Percentiles rank a stretch among this genome's conserved stretches.
These are phyloP conservation scores for Heliconius sara DNA, from an alignment of 2,888 invertebrate species.

Conservation along the genomic window DNA sequence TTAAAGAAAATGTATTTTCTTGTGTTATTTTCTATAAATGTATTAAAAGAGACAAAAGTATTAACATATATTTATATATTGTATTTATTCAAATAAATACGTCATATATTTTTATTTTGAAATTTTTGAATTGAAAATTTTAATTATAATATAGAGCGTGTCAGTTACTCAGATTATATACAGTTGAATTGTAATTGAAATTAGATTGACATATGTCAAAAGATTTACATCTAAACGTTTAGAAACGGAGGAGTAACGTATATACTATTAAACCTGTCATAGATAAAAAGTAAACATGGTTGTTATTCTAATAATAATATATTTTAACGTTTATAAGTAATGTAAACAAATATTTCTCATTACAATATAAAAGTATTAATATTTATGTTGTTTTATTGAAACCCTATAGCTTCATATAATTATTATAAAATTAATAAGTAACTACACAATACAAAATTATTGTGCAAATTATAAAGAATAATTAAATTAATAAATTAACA, in stretches of 20 bases:
- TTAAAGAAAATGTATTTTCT: background rate
- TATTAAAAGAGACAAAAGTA: background rate
- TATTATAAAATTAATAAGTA: background rate
- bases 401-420: slow-evolving; percentile 19
- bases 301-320: background rate
- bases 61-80: background rate
- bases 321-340: background rate
- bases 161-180: background rate
- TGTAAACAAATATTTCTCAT: slow-evolving; percentile 4
- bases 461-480: background rate
- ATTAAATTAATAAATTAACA: background rate
- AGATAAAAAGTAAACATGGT: slow-evolving; percentile 12
- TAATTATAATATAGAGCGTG: background rate
- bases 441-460: background rate
- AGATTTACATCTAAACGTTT: background rate
- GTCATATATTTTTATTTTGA: background rate
- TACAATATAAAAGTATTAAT: slow-evolving; percentile 26
- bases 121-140: background rate
- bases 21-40: background rate
- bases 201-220: slow-evolving; percentile 4
- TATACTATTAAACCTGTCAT: background rate
- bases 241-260: background rate
- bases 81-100: background rate
- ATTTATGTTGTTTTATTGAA: slow-evolving; percentile 41
- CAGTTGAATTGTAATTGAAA: background rate